Conservation (phyloP, 2,797 vertebrate genomes). For the Sebastes hubbsi region DNA sequence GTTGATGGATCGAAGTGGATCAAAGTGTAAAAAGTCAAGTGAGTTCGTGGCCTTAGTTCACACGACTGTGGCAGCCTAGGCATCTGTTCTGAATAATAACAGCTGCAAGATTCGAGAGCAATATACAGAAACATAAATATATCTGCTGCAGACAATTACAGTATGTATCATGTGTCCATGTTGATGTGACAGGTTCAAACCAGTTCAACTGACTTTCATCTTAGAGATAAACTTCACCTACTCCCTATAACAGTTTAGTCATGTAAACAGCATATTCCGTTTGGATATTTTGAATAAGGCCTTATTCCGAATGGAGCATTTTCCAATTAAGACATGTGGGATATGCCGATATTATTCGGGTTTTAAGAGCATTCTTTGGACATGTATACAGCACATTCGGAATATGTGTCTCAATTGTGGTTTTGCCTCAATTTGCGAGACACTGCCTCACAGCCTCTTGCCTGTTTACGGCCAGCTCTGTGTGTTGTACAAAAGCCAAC, state of each 20-base stretch:
- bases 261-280: no score
- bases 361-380: no score
- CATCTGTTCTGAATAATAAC: constrained; percentile 16
- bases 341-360: no score
- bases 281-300: not conserved
- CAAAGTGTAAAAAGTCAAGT: not conserved
- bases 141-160: constrained; percentile 1
- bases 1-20: constrained; percentile 1
- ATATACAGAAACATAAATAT: constrained; percentile 19
- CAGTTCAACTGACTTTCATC: not conserved
- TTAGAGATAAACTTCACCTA: not conserved
- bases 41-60: constrained; percentile 6
- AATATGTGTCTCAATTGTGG: no score
- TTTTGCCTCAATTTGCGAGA: no score
- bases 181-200: constrained; percentile 1
- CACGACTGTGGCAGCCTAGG: constrained; percentile 9
- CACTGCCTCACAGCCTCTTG: no score
- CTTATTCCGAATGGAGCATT: no score
- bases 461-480: no score
- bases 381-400: no score
- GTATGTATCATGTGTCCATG: constrained; percentile 6
- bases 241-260: not conserved
- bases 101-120: constrained; percentile 5
- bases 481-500: no score
- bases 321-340: no score